Evolutionary conservation across 2,113 vertebrate species (phyloP), one percentile per base, ranked within the genome.

Genomic region (Pardalotus punctatus): DNA sequence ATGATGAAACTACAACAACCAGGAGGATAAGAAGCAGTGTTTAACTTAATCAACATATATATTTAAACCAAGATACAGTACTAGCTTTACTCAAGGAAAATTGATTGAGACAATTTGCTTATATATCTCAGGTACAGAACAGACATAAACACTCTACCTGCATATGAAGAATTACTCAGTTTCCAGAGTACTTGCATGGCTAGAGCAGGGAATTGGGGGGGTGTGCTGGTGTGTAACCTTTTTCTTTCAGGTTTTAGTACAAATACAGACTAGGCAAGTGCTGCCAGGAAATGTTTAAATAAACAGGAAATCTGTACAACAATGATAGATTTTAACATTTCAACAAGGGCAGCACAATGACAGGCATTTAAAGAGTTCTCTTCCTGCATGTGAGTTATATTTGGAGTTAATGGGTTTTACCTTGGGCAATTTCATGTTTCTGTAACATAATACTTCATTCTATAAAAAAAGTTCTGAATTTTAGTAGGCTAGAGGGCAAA

Each of bases 261-360:
- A 97, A 89, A 94, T 92, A 96, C 51, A 95, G 83, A 93, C 87
- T 94, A 97, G 94, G 71, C 81, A 97, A 97, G 91, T 86, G 90
- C 86, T 97, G 97, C 81, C 97, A 97, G 97, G 97, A 98, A 97
- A 94, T 70, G 53, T 86, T 97, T 97, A 95, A 98, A 97, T 96
- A 97, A 98, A 98, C 95, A 98, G 97, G 98, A 98, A 98, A 96
- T 95, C 95, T 98, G 94, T 95, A 81, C 92, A 92, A 96, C 93
- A 95, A 64, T 97, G 97, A 97, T 73, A 97, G 94, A 96, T 95
- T 97, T 97, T 71, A 96, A 92, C 84, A 93, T 97, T 96, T 97
- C 97, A 98, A 96, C 88, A 94, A 92, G 50, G 56, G 64, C 77
- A 97, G 88, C 76, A 96, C 73, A 97, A 88, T 92, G 89, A 97